Evolutionary conservation across 2,888 invertebrate species (phyloP), one percentile per base, ranked within the genome.

Genomic region (Epinotia demarniana): DNA sequence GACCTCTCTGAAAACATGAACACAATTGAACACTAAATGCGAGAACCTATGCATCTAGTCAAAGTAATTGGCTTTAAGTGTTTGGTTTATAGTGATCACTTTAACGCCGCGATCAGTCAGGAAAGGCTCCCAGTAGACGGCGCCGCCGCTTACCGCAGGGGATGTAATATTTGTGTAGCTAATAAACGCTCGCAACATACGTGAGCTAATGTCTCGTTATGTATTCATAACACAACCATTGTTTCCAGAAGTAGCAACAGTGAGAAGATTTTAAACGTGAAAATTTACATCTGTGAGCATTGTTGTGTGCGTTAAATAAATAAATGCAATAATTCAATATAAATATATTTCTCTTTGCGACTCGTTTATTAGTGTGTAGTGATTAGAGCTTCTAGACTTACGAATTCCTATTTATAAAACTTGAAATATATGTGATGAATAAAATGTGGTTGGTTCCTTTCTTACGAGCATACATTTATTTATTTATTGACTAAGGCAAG

Each of bases 141-240:
- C 78, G 73, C 71, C 78, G n/a, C 53, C 53, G 53, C 53, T 23
- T 81, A 81, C 84, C 80, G 80, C 81, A 78, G 79, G 80, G 84
- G 78, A 83, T 83, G 85, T 84, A 85, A 87, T 87, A 88, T 89
- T 88, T 89, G 87, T 90, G 81, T 83, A 84, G 86, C 85, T 89
- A 91, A 90, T 90, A 90, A 89, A 88, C 87, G 84, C 82, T 85
- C 83, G 81, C 83, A 87, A 87, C 86, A 88, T 87, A 87, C 87
- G 87, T 86, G 85, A 86, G 87, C 88, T 90, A 89, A 92, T 91
- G 85, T 86, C 87, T 90, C 87, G 89, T 92, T 91, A 91, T 80
- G 87, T 90, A 92, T 92, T 92, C 92, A 91, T 90, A 90, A 87
- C 91, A 84, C 86, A 85, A 83, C 84, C 84, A 90, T 90, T 91